phyloP scores from a whole-genome alignment of 2,888 invertebrate genomes.

The Drymonia ruficornis region DNA sequence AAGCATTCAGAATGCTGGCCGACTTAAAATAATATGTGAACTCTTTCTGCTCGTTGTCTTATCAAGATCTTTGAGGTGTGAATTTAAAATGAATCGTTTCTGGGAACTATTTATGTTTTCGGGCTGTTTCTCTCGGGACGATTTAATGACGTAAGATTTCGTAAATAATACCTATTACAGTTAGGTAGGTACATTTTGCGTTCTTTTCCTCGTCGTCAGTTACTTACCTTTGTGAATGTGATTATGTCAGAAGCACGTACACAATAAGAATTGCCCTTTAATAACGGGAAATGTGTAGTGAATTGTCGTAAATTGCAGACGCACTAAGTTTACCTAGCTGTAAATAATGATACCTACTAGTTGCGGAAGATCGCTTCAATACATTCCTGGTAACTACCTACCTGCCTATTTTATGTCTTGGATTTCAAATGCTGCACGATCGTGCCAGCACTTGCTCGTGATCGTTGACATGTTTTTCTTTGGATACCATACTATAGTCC shows the following conservation, averaged over 20 bases:
- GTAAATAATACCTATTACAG: conserved; percentile 46
- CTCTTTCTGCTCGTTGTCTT: conserved; percentile 51
- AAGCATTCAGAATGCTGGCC: conserved; percentile 38
- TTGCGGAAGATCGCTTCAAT: conserved; percentile 31
- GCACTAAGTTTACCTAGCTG: conserved; percentile 74
- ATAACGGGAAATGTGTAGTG: conserved; percentile 74
- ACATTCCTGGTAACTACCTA: not conserved
- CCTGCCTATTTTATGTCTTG: not conserved
- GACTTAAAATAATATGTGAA: conserved; percentile 63
- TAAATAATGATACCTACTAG: conserved; percentile 80
- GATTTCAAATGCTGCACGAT: not conserved
- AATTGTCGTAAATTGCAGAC: conserved; percentile 77
- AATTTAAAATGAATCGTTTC: conserved; percentile 61
- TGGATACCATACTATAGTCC: no score
- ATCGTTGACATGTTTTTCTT: no score
- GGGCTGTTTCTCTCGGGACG: conserved; percentile 37
- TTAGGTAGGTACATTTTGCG: conserved; percentile 43
- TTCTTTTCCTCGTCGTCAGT: conserved; percentile 48
- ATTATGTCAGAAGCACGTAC: conserved; percentile 75
- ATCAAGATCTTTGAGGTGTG: conserved; percentile 69
- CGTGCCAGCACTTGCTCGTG: not conserved
- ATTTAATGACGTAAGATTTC: conserved; percentile 44
- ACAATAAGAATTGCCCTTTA: conserved; percentile 76
- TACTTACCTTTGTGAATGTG: conserved; percentile 58
- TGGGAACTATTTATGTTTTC: conserved; percentile 48